phyloP scores from a whole-genome alignment of 53 echinoderm and acorn worm genomes.

The Patiria pectinifera region DNA sequence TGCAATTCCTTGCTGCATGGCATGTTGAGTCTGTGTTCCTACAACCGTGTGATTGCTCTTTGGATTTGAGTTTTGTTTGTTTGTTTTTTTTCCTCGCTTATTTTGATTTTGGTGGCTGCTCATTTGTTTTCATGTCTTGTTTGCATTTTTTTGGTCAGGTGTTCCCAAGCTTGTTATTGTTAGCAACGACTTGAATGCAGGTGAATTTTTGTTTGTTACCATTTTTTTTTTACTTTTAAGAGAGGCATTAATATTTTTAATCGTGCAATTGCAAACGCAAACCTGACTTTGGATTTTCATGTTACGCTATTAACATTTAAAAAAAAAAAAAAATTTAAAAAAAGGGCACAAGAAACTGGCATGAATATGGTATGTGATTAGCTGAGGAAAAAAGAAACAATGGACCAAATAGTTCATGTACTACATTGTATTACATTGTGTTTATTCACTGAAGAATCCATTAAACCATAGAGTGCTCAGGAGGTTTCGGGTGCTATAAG shows the following conservation, averaged over 20 bases:
- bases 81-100: not conserved
- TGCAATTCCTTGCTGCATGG: too few relatives aligned
- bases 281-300: not conserved
- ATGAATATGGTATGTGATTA: too few relatives aligned
- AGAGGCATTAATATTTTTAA: not conserved
- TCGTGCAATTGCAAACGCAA: not conserved
- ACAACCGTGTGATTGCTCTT: not conserved
- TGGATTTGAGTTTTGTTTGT: not conserved
- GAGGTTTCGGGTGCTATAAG: too few relatives aligned
- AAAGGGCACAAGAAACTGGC: too few relatives aligned
- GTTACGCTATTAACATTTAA: not conserved
- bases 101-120: slow-evolving; percentile 17
- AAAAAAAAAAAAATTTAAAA: too few relatives aligned
- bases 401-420: too few relatives aligned
- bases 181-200: slow-evolving; percentile 42
- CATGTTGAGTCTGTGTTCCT: not conserved
- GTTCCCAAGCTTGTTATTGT: slow-evolving; percentile 43
- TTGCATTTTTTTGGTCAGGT: slow-evolving; percentile 33
- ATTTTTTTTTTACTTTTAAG: not conserved
- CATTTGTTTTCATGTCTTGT: slow-evolving; percentile 2
- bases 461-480: too few relatives aligned
- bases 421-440: too few relatives aligned
- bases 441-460: too few relatives aligned
- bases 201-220: not conserved
- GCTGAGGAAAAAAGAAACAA: too few relatives aligned